Evolutionary conservation across 2,888 invertebrate genomes (phyloP), one percentile per base, ranked within the genome.

Genomic region (Orchestes rusci): DNA sequence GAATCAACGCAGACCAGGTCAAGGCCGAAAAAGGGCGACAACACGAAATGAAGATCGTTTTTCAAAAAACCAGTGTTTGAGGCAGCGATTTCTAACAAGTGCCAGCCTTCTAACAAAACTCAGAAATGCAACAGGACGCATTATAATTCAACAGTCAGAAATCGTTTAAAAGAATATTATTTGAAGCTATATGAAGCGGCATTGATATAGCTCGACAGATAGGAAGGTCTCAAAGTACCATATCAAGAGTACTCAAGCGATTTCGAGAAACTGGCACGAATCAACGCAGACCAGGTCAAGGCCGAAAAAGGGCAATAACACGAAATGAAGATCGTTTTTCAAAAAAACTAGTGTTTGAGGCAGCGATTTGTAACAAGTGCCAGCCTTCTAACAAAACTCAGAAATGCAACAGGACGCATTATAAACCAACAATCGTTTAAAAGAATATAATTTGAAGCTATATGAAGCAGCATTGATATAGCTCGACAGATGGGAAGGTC

Each of bases 401-500:
- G n/a, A n/a, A n/a, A n/a, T n/a, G n/a, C n/a, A n/a, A n/a, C n/a
- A n/a, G n/a, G n/a, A n/a, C n/a, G n/a, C n/a, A n/a, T n/a, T n/a
- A n/a, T n/a, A n/a, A n/a, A n/a, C n/a, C n/a, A n/a, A n/a, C n/a
- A 30, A 15, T n/a, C n/a, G 30, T 13, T 30, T 30, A 30, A 15
- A n/a, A 30, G 30, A 30, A 30, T 3, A 30, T 15, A 4, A 30
- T n/a, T 15, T 30, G 30, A 30, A 15, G 13, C 30, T 10, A 30
- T 30, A 15, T 30, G n/a, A 30, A 30, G n/a, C n/a, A n/a, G n/a
- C n/a, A n/a, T n/a, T 15, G 30, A 30, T 30, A 30, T 30, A 13
- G 5, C 30, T 4, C 13, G 4, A 15, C 5, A 3, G 4, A 4
- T 30, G 13, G 30, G n/a, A 10, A 30, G 13, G 13, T 13, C 30